A percentile compares a stretch with the other conserved stretches of the same genome.
phyloP scores from a whole-genome alignment of 92 coral and sea anemone genomes.

The Micromussa lordhowensis region DNA sequence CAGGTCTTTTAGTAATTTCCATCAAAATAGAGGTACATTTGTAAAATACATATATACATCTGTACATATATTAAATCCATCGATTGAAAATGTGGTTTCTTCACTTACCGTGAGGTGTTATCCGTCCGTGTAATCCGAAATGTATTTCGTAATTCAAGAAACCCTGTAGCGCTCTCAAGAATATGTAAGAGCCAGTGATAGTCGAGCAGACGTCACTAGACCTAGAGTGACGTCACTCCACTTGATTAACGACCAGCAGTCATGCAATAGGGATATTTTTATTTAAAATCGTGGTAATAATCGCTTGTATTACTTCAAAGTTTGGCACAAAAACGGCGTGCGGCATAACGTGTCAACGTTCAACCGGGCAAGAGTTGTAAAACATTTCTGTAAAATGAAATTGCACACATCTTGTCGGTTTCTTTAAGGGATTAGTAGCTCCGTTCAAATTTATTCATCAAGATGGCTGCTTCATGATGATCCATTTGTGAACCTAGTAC shows the following conservation, averaged over 20 bases:
- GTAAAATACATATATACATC: not conserved
- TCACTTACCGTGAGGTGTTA: not conserved
- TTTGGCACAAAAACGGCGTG: too few relatives aligned
- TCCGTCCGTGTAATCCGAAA: not conserved
- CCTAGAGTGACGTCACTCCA: not conserved
- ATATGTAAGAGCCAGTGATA: not conserved
- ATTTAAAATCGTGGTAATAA: not conserved
- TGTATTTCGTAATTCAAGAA: not conserved
- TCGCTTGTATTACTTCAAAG: too few relatives aligned
- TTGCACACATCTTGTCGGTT: too few relatives aligned
- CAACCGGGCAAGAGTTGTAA: too few relatives aligned
- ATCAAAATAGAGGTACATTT: too few relatives aligned
- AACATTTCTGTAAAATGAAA: too few relatives aligned
- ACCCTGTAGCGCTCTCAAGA: not conserved
- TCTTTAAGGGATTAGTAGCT: too few relatives aligned
- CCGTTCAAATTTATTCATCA: too few relatives aligned
- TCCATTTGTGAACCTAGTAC: too few relatives aligned
- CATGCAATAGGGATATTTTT: not conserved
- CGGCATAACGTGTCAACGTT: too few relatives aligned
- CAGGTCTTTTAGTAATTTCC: too few relatives aligned
- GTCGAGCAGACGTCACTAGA: not conserved
- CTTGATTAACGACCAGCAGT: not conserved
- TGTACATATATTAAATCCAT: not conserved
- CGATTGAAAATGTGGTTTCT: not conserved
- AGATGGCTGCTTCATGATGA: too few relatives aligned